Evolutionary conservation across 2,797 vertebrate species (phyloP), one percentile per base, ranked within the genome.

Genomic region (Pristis pectinata): DNA sequence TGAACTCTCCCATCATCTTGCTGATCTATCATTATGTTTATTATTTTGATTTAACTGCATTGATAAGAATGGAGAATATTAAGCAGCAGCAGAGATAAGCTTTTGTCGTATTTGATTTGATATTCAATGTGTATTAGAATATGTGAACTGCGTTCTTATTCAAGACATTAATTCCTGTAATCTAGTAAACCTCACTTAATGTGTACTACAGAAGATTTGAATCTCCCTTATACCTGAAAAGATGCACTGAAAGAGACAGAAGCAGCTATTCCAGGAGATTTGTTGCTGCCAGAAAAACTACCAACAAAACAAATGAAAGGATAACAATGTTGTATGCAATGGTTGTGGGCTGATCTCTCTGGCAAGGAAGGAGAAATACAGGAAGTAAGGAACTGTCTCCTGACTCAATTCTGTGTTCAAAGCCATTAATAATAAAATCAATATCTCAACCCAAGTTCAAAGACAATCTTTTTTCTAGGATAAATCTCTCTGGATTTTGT

Each of bases 401-500:
- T 91, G n/a, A 24, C 34, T 91, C 87, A 64, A 64, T 61, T 37
- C 8, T 64, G 64, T 37, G 1, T 19, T 30, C 59, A 91, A 91
- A 91, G 87, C 1, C 19, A 91, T 91, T 91, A 61, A 91, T 64
- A 64, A 91, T 64, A 91, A 91, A 91, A n/a, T 37, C 34, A 91
- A n/a, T 64, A n/a, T 56, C 59, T 37, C n/a, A 91, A 91, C 34
- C 34, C n/a, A n/a, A 37, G 19, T 64, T 91, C 56, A 91, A 85
- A 85, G 87, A 37, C 59, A n/a, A 59, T 61, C 34, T 87, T 24
- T 64, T 91, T 91, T 91, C 3, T 2, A 64, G n/a, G 9, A 53
- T 67, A 74, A 53, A 72, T 34, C 67, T 93, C 30, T 91, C 6
- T 72, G 44, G 67, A 34, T 49, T 70, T 93, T 44, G 92, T 72